phyloP scores from a whole-genome alignment of 2,113 vertebrate genomes.

The Agelaius phoeniceus region DNA sequence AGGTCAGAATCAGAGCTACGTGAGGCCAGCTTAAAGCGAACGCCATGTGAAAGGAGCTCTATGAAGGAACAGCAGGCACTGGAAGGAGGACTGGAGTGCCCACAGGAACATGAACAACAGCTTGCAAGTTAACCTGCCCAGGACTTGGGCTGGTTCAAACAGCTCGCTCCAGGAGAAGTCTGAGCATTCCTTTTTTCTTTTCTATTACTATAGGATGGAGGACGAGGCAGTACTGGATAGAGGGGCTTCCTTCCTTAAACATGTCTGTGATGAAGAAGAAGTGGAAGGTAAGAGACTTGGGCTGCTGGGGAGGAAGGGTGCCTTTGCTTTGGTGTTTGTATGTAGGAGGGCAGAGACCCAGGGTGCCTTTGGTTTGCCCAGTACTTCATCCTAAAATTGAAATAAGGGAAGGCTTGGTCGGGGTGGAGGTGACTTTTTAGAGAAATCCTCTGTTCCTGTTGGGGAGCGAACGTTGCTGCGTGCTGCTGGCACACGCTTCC shows the following conservation, averaged over 20 bases:
- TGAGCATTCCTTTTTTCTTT: constrained; percentile 98
- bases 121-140: constrained; percentile 85
- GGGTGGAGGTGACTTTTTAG: background rate
- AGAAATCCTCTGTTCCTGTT: background rate
- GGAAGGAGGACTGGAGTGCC: constrained; percentile 43
- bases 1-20: constrained; percentile 66
- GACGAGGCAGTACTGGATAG: constrained; percentile 98
- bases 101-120: constrained; percentile 75
- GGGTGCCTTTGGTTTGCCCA: background rate
- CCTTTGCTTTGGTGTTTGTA: background rate
- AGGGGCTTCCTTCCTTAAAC: constrained; percentile 94
- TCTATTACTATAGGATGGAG: constrained; percentile 99
- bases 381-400: background rate
- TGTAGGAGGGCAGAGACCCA: background rate
- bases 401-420: rapidly evolving
- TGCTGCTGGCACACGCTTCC: rapidly evolving
- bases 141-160: constrained; percentile 79
- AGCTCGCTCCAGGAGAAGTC: constrained; percentile 90
- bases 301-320: background rate
- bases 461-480: rapidly evolving
- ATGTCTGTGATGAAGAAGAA: constrained; percentile 94
- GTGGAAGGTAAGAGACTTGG: constrained; percentile 87
- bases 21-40: constrained; percentile 36
- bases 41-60: constrained; percentile 59
- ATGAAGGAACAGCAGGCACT: constrained; percentile 66